Evolutionary conservation across 37 sponge, comb jelly and placozoan species (phyloP).

Genomic region (Haliclona indistincta): DNA sequence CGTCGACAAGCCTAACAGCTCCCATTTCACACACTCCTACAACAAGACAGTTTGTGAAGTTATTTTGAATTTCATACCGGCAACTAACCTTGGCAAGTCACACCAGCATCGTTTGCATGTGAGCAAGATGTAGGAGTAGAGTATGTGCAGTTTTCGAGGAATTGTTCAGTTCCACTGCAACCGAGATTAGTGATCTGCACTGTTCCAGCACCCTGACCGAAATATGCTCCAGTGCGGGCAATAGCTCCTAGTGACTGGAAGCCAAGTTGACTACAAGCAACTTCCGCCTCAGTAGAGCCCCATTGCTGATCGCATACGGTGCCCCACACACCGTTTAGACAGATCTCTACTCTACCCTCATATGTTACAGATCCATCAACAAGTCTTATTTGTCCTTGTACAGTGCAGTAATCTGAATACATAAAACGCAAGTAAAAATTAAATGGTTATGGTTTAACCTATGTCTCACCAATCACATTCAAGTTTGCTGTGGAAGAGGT

Average conservation of each 20-base stretch:
- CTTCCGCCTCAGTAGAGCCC: not conserved
- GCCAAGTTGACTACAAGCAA: not conserved
- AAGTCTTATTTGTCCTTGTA: conserved; percentile 5
- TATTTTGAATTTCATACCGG: too few relatives aligned
- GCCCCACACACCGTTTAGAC: not conserved
- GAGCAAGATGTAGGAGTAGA: not conserved
- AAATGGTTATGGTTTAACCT: too few relatives aligned
- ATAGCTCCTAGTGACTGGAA: not conserved
- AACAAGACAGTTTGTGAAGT: too few relatives aligned
- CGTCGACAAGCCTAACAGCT: too few relatives aligned
- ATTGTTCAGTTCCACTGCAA: conserved; percentile 6
- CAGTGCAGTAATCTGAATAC: too few relatives aligned
- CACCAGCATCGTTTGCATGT: conserved; percentile 19
- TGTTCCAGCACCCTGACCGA: conserved; percentile 5
- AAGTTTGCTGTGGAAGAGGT: too few relatives aligned
- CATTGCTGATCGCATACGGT: conserved; percentile 1
- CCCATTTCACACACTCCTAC: too few relatives aligned
- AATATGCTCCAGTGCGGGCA: not conserved
- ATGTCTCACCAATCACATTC: too few relatives aligned
- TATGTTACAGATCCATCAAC: not conserved
- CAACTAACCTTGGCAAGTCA: not conserved
- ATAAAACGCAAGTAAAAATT: too few relatives aligned
- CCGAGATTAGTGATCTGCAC: not conserved
- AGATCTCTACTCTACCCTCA: conserved; percentile 7
- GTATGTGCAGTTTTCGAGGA: not conserved